A percentile compares a stretch with the other conserved stretches of the same genome.
phyloP scores from a whole-genome alignment of 2,113 vertebrate species.

The Poeciliopsis turrubarensis region DNA sequence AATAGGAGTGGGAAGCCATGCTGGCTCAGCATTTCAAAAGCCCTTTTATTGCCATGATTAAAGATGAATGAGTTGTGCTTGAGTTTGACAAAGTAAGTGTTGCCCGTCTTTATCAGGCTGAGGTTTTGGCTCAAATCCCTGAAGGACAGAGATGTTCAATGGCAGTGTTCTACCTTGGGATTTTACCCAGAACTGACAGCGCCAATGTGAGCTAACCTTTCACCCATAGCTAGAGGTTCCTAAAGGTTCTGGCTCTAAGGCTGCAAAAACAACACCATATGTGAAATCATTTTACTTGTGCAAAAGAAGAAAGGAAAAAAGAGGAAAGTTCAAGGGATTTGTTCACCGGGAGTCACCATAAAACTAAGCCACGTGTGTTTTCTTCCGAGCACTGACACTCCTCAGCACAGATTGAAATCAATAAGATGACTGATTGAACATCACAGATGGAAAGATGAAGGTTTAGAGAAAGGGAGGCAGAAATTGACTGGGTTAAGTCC shows the following conservation, averaged over 20 bases:
- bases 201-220: constrained; percentile 30
- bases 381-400: constrained; percentile 2
- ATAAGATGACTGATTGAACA: constrained; percentile 38
- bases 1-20: constrained; percentile 11
- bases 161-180: constrained; percentile 19
- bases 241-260: constrained; percentile 4
- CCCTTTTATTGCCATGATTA: constrained; percentile 7
- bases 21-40: constrained; percentile 10
- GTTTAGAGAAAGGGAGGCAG: not conserved
- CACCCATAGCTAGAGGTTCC: constrained; percentile 2
- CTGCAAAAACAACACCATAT: constrained; percentile 13
- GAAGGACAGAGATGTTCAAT: constrained; percentile 18
- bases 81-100: constrained; percentile 11
- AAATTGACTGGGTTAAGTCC: constrained; percentile 43
- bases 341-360: constrained; percentile 25
- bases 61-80: constrained; percentile 20
- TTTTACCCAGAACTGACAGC: constrained; percentile 4
- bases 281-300: constrained; percentile 35
- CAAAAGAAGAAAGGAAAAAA: not conserved
- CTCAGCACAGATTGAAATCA: constrained; percentile 17
- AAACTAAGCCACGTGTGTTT: not conserved
- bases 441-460: constrained; percentile 37
- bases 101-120: constrained; percentile 37
- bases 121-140: constrained; percentile 31
- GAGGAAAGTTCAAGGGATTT: constrained; percentile 14